These are phyloP conservation scores for Monomorium pharaonis DNA, from an alignment of 1,140 invertebrate species.

Conservation along the genomic window DNA sequence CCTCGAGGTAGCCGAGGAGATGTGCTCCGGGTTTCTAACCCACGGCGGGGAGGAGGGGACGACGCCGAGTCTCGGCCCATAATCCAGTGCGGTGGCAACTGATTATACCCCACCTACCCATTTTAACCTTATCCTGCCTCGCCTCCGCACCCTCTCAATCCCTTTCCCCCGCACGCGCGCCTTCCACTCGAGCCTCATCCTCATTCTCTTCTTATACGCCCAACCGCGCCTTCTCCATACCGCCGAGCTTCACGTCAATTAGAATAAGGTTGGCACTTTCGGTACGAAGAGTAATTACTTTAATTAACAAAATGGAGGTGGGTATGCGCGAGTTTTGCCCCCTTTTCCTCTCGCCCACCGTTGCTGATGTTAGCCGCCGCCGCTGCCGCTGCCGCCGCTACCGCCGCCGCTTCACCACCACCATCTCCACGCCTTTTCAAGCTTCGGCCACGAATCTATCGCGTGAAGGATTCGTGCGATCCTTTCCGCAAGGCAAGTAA, in stretches of 20 bases:
- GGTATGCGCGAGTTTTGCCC: conserved; percentile 75
- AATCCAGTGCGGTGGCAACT: conserved; percentile 85
- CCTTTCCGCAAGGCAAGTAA: conserved; percentile 76
- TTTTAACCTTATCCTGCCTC: conserved; percentile 79
- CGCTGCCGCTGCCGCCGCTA: neutral
- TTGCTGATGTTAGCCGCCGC: conserved; percentile 64
- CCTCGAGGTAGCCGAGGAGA: conserved; percentile 72
- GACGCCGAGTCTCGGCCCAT: conserved; percentile 79
- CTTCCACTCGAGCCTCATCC: conserved; percentile 61
- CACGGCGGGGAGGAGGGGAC: conserved; percentile 71
- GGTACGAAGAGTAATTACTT: conserved; percentile 87
- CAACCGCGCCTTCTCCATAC: conserved; percentile 72
- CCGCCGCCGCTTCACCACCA: neutral
- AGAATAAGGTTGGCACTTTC: conserved; percentile 86
- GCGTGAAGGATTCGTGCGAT: conserved; percentile 73
- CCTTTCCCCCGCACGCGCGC: conserved; percentile 30
- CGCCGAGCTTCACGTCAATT: conserved; percentile 86
- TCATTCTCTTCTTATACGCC: conserved; percentile 67
- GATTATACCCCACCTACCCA: conserved; percentile 81
- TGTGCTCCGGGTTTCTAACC: conserved; percentile 80
- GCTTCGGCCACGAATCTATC: conserved; percentile 65
- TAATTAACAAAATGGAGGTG: conserved; percentile 86
- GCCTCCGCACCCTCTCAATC: conserved; percentile 49
- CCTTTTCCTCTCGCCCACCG: conserved; percentile 61
- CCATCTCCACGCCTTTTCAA: conserved; percentile 60